Evolutionary conservation across 2,888 invertebrate species (phyloP), one percentile per base, ranked within the genome.

Genomic region (Notocelia uddmanniana): DNA sequence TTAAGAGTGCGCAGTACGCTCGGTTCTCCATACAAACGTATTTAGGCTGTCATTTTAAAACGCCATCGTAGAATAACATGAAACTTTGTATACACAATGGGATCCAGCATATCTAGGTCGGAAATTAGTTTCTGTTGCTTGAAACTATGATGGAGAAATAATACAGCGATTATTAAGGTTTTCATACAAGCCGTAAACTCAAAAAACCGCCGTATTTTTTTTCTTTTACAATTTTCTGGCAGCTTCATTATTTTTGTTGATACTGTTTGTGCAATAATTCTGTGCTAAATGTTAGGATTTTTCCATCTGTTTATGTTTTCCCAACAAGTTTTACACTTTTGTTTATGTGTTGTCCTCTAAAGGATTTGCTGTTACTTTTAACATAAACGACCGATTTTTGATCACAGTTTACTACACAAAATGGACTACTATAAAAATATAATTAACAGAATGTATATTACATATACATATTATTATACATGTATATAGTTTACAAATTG

Each of bases 371-470:
- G 23, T 48, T 11, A 62, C 31, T n/a, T 11, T 23, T 48, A 15
- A 48, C 45, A 62, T 26, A 5, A 0, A 23, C 21, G 60, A 8
- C n/a, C 10, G 9, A 62, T 45, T 45, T 23, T 5, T 19, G 34
- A 57, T 1, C 10, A 57, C 34, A 37, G 31, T 62, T 62, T 31
- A 50, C 23, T 15, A 45, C 19, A 31, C 52, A 13, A 52, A 52
- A 13, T 19, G n/a, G n/a, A 10, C 8, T 23, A 23, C n/a, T 5
- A 37, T 19, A 19, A 58, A 50, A 63, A 63, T 19, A 8, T n/a
- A 63, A n/a, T n/a, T 50, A 13, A 23, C n/a, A 41, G 59, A 59
- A 59, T 41, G 41, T 59, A 59, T 41, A 37, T 41, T n/a, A 45
- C 41, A n/a, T 34, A 15, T n/a, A 45, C 41, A 41, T 41, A 41